These are phyloP conservation scores for Aphaenogaster ashmeadi DNA, from an alignment of 1,140 invertebrate genomes.

Conservation along the genomic window DNA sequence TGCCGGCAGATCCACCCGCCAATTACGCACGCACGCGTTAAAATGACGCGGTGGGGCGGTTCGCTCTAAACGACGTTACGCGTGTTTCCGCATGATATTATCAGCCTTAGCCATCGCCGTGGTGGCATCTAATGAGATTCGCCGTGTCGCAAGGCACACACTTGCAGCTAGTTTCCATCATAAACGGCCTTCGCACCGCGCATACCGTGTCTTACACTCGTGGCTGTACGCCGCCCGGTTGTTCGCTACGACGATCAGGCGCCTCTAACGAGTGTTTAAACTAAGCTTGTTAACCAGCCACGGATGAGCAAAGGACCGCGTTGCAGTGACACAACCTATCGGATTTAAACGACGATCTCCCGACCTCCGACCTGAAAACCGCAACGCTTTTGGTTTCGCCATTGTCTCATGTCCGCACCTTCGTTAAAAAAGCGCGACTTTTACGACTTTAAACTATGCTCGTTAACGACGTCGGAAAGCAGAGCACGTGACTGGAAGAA, in stretches of 20 bases:
- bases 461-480: conserved; percentile 21
- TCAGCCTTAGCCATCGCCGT: conserved; percentile 39
- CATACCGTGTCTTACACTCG: conserved; percentile 27
- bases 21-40: neutral
- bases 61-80: conserved; percentile 44
- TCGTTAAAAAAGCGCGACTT: neutral
- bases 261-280: conserved; percentile 79
- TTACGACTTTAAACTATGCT: conserved; percentile 1
- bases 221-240: conserved; percentile 45
- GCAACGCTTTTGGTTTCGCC: neutral
- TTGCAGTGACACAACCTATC: conserved; percentile 34
- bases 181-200: conserved; percentile 67
- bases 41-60: neutral
- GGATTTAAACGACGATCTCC: conserved; percentile 5
- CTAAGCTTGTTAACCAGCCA: conserved; percentile 77
- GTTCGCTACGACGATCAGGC: conserved; percentile 75
- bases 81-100: conserved; percentile 62
- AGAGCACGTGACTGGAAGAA: neutral
- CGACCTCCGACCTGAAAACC: neutral
- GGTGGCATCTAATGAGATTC: conserved; percentile 57
- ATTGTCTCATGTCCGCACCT: neutral
- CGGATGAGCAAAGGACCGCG: conserved; percentile 59
- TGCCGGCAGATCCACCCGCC: neutral
- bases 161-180: conserved; percentile 67
- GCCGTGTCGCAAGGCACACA: conserved; percentile 37